phyloP scores from a whole-genome alignment of 2,113 vertebrate genomes.

The Sebastes schlegelii region DNA sequence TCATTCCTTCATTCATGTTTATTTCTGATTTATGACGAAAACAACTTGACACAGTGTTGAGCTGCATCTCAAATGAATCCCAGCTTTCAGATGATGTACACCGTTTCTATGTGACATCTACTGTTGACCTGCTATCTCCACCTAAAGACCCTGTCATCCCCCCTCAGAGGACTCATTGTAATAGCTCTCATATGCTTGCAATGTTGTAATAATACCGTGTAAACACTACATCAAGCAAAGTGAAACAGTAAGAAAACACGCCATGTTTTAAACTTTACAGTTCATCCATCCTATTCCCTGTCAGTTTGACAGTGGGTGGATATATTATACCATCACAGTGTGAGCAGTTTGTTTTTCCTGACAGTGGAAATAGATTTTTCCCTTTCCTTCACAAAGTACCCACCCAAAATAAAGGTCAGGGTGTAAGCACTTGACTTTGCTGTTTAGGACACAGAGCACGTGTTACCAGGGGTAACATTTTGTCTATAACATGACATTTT shows the following conservation, averaged over 20 bases:
- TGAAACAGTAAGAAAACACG: background rate
- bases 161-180: too few relatives aligned
- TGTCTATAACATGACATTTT: background rate
- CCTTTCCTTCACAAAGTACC: background rate
- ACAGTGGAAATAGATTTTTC: conserved; percentile 7
- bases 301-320: conserved; percentile 29
- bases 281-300: background rate
- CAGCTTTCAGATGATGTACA: too few relatives aligned
- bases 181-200: background rate
- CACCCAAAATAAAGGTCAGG: conserved; percentile 11
- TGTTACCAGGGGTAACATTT: background rate
- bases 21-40: too few relatives aligned
- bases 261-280: background rate
- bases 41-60: too few relatives aligned
- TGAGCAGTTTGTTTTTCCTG: background rate
- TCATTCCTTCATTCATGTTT: too few relatives aligned
- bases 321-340: background rate
- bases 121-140: too few relatives aligned
- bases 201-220: background rate
- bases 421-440: background rate
- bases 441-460: background rate
- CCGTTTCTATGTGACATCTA: too few relatives aligned
- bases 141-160: too few relatives aligned
- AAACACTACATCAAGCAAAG: background rate
- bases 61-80: too few relatives aligned